Evolutionary conservation across 2,888 invertebrate species (phyloP), one percentile per base, ranked within the genome.

Genomic region (Drosophila ochracea): DNA sequence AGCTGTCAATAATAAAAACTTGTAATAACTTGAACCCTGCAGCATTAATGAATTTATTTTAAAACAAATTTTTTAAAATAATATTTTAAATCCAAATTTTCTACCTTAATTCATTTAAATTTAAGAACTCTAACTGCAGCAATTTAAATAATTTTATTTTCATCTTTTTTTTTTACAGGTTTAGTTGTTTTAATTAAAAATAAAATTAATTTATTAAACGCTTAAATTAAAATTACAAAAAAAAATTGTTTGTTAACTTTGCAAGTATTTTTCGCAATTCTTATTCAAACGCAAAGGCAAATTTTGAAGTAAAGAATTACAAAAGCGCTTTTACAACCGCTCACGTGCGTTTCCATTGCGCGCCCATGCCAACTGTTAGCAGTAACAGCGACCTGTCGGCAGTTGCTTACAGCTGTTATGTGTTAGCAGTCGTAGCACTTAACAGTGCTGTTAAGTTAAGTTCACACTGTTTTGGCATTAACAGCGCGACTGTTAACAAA

Each of bases 311-410:
- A 11, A 11, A 11, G 2, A 25, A 19, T 13, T 10, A 16, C 13
- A 25, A 28, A 39, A 16, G 13, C 25, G 41, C 30, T n/a, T 47
- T 13, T 16, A 33, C 37, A 52, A 53, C 25, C 19, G 3, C 52
- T 41, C n/a, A 73, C 78, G 55, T 81, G 62, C 49, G 74, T 63
- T 62, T 68, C 54, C 72, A 65, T 35, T 63, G 62, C 62, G 68
- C 63, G 61, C 35, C 60, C 63, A 71, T 64, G 54, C 68, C 76
- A 76, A 54, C 55, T 57, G 57, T 50, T 69, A 41, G 9, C 3
- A 4, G 21, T 55, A 39, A 68, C 57, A 54, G 37, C 31, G 19
- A 10, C 30, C 16, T 6, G 28, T 69, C 49, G 43, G 60, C 30
- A 30, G 21, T 47, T 52, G 63, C 10, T 47, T 6, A n/a, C 33